phyloP scores from a whole-genome alignment of 2,113 vertebrate genomes.

The Chionis minor region DNA sequence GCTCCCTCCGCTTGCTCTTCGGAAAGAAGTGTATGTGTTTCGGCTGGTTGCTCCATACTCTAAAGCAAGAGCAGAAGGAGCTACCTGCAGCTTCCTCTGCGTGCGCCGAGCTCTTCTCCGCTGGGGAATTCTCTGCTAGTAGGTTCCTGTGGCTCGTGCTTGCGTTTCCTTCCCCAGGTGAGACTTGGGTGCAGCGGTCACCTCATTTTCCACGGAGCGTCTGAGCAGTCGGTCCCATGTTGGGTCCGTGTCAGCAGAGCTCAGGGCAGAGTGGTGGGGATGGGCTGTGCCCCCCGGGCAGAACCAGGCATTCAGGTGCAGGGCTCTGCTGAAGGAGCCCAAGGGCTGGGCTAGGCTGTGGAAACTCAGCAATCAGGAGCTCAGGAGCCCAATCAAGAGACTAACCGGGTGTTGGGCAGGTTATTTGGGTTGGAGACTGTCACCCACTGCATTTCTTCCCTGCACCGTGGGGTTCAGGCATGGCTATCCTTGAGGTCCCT shows the following conservation, averaged over 20 bases:
- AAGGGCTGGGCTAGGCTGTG: neutral
- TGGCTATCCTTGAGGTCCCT: neutral
- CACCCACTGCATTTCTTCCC: neutral
- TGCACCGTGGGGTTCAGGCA: neutral
- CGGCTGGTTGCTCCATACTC: neutral
- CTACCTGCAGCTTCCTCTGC: neutral
- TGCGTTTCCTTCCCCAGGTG: neutral
- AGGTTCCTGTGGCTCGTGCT: neutral
- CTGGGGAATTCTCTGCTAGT: neutral
- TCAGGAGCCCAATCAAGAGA: neutral
- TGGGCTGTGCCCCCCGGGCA: neutral
- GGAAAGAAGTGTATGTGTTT: fast-evolving
- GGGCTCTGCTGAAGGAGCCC: neutral
- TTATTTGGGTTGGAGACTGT: neutral
- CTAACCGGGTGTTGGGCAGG: neutral
- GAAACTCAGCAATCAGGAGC: neutral
- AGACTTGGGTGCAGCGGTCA: neutral
- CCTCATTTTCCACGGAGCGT: neutral
- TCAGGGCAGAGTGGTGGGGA: neutral
- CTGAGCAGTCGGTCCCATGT: neutral
- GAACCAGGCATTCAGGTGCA: neutral
- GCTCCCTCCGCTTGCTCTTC: neutral
- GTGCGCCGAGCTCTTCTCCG: neutral
- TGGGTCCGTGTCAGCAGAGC: neutral
- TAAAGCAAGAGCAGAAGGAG: neutral